Conservation (phyloP, 2,888 invertebrate genomes). For the Heliconius erato region DNA sequence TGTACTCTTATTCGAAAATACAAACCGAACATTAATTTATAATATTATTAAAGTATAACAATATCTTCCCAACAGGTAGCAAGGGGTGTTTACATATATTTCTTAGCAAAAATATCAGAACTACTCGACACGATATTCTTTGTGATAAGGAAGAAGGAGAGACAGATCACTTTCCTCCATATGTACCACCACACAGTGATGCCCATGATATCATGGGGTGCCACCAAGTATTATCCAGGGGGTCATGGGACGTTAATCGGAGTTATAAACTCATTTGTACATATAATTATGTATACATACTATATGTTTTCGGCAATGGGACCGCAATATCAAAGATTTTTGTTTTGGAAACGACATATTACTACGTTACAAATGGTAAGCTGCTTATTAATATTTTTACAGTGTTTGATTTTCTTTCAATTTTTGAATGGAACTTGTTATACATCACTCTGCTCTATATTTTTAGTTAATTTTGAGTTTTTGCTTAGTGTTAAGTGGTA, state of each 20-base stretch:
- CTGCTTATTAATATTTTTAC: neutral
- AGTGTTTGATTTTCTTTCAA: neutral
- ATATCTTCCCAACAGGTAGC: slow-evolving; percentile 79
- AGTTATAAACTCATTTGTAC: slow-evolving; percentile 96
- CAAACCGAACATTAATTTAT: neutral
- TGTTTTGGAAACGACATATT: slow-evolving; percentile 98
- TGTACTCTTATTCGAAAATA: no score
- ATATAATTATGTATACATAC: slow-evolving; percentile 97
- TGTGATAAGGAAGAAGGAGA: slow-evolving; percentile 95
- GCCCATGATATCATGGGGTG: slow-evolving; percentile 97
- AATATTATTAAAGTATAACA: neutral
- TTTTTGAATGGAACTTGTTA: neutral
- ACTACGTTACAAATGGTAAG: slow-evolving; percentile 95
- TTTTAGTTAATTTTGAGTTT: neutral
- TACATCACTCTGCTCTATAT: no score
- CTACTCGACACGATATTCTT: slow-evolving; percentile 97
- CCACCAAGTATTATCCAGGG: slow-evolving; percentile 94
- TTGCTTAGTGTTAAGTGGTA: neutral
- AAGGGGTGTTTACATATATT: slow-evolving; percentile 93
- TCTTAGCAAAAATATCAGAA: slow-evolving; percentile 95
- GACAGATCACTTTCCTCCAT: slow-evolving; percentile 95
- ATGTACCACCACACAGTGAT: slow-evolving; percentile 98
- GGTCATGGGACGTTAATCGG: slow-evolving; percentile 97
- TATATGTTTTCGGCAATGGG: slow-evolving; percentile 96
- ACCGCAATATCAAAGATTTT: slow-evolving; percentile 93